A percentile compares a stretch with the other conserved stretches of the same genome.
These are phyloP conservation scores for Ornithoptera alexandrae DNA, from an alignment of 2,888 invertebrate genomes.

Conservation along the genomic window DNA sequence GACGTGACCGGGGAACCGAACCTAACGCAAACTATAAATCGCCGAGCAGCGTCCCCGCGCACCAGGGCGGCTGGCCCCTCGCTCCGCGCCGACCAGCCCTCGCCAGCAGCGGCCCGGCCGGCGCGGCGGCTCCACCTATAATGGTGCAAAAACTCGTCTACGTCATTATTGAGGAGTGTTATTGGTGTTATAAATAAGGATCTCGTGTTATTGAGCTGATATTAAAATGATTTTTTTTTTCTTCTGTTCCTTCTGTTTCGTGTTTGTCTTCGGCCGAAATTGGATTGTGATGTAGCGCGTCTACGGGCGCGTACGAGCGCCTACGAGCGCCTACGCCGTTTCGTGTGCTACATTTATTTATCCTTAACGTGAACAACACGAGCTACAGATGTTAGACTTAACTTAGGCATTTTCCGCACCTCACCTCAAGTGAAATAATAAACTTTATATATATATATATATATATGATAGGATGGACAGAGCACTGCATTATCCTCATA, in stretches of 20 bases:
- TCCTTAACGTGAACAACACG: too few species aligned
- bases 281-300: slow-evolving; percentile 42
- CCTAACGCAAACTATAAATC: slow-evolving; percentile 67
- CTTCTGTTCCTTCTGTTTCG: slow-evolving; percentile 37
- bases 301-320: slow-evolving; percentile 40
- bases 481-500: too few species aligned
- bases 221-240: slow-evolving; percentile 68
- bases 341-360: too few species aligned
- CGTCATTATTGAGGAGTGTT: slow-evolving; percentile 74
- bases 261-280: slow-evolving; percentile 40
- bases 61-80: slow-evolving; percentile 24
- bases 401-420: too few species aligned
- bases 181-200: slow-evolving; percentile 75
- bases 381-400: too few species aligned
- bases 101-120: too few species aligned
- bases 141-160: slow-evolving; percentile 52
- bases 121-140: slow-evolving; percentile 28
- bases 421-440: too few species aligned
- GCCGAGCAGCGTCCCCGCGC: slow-evolving; percentile 35
- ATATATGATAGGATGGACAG: too few species aligned
- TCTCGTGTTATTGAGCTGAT: slow-evolving; percentile 68
- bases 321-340: slow-evolving; percentile 13
- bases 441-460: too few species aligned
- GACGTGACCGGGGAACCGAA: slow-evolving; percentile 70
- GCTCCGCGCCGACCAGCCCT: too few species aligned